Evolutionary conservation across 2,797 vertebrate species (phyloP), one percentile per base, ranked within the genome.

Genomic region (Anguilla pacifica): DNA sequence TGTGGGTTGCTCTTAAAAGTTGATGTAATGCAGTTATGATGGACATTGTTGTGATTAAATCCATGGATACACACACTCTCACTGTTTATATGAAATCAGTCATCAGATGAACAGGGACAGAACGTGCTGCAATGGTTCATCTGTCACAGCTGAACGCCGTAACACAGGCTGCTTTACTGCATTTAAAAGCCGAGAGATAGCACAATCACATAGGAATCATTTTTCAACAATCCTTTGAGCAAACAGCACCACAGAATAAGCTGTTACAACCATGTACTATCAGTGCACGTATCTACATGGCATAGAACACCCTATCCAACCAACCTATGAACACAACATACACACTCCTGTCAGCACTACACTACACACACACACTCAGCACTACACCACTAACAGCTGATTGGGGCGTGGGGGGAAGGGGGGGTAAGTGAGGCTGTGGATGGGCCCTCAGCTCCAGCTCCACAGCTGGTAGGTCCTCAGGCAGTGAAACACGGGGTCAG

Each of bases 271-370:
- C 59, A 61, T 19, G 22, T 6, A 17, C 17, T 22, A 2, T 61
- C 59, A 61, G 59, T 61, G 22, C 59, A 61, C 22, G 25, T 17
- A 61, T 19, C 59, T 61, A 61, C 17, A 61, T 61, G 59, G 13
- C 25, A n/a, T 67, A 11, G 22, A 67, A 9, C 61, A 67, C 61
- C 22, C 61, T 67, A 25, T n/a, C 61, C 22, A n/a, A 5, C 25
- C 70, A 35, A 57, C 55, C 10, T 15, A n/a, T 67, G 6, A 67
- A 67, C 61, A 22, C 61, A 67, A 67, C 61, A 67, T n/a, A 67
- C 19, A 95, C 91, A 95, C 91, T 93, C 93, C 94, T 94, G 93
- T 94, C 94, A 93, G 92, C 55, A 57, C 55, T 93, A 91, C 92
- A 88, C 92, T 86, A 31, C 43, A 77, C 70, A 53, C 70, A 53